Conservation (phyloP, 2,113 vertebrate genomes). For the Sinocyclocheilus anophthalmus region DNA sequence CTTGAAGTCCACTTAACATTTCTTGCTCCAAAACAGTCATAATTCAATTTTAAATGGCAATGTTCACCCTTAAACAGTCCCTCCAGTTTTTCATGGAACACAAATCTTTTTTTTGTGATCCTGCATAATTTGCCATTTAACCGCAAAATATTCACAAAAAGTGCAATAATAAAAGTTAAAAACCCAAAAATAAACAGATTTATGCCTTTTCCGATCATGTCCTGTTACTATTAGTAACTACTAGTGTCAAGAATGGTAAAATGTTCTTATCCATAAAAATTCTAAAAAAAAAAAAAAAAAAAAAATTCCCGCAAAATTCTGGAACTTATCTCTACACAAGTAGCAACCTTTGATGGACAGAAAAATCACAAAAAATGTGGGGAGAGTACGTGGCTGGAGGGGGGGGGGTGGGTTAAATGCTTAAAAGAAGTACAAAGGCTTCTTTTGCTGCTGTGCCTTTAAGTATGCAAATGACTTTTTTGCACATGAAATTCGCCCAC, state of each 20-base stretch:
- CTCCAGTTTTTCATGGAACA: background rate
- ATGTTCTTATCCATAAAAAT: no score
- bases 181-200: background rate
- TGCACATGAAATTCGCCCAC: no score
- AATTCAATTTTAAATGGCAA: slow-evolving; percentile 1
- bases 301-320: background rate
- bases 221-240: no score
- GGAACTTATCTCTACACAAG: no score
- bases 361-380: no score
- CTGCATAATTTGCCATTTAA: background rate
- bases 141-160: no score
- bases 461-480: background rate
- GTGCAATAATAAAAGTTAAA: no score
- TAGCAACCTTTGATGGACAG: no score
- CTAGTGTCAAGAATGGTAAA: no score
- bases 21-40: background rate
- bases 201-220: background rate
- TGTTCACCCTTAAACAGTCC: background rate
- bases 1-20: background rate
- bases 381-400: no score
- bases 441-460: background rate
- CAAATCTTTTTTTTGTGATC: background rate
- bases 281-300: no score
- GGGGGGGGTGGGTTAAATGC: no score
- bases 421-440: background rate